These are phyloP conservation scores for Thecocarcelia acutangulata DNA, from an alignment of 2,888 invertebrate genomes.

Conservation along the genomic window DNA sequence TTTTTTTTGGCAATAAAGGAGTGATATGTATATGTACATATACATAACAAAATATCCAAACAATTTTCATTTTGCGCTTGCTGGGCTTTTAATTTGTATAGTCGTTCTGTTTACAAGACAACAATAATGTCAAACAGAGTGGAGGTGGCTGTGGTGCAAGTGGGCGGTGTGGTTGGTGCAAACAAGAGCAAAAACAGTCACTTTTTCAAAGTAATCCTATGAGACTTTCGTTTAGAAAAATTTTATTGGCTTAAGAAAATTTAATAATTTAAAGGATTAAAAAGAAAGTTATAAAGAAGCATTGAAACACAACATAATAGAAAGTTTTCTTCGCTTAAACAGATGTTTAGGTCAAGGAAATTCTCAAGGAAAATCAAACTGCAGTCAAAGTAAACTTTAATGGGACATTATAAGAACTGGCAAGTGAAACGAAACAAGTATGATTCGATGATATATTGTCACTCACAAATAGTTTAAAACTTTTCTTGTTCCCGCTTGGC, in stretches of 20 bases:
- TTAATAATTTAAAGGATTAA: conserved; percentile 43
- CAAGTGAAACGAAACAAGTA: conserved; percentile 24
- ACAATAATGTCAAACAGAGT: conserved; percentile 56
- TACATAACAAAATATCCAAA: too few relatives aligned
- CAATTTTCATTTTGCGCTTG: too few relatives aligned
- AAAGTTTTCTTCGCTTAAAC: not conserved
- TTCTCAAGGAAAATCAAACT: not conserved
- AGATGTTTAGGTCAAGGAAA: conserved; percentile 27
- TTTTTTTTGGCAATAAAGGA: too few relatives aligned
- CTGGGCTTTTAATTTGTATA: too few relatives aligned
- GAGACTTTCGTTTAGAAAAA: not conserved
- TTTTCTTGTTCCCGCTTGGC: not conserved
- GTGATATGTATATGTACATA: too few relatives aligned
- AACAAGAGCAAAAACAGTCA: not conserved
- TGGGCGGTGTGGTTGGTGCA: conserved; percentile 27
- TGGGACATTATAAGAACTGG: conserved; percentile 1
- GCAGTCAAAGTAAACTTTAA: conserved; percentile 5
- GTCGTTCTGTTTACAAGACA: not conserved
- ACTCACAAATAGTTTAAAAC: conserved; percentile 29
- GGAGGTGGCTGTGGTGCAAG: conserved; percentile 36
- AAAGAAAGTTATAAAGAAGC: conserved; percentile 18
- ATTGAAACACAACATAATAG: not conserved
- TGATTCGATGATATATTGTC: conserved; percentile 48
- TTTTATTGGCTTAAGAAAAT: conserved; percentile 18
- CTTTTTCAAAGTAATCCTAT: conserved; percentile 20